These are phyloP conservation scores for Melanotaenia parkinsoni DNA, from an alignment of 2,797 vertebrate species.

Conservation along the genomic window DNA sequence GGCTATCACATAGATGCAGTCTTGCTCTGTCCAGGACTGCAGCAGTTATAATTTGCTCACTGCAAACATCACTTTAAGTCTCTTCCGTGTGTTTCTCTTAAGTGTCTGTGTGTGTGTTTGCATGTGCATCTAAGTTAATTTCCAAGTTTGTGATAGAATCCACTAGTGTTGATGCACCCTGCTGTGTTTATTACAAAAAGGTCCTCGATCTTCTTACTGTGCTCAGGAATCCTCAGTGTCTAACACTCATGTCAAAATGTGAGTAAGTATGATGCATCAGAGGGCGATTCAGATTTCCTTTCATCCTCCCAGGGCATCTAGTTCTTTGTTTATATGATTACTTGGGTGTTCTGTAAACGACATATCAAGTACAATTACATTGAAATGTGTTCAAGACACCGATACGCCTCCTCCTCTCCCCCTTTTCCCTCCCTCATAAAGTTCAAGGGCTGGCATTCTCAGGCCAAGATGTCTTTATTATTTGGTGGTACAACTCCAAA, in stretches of 20 bases:
- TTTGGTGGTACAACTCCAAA: slow-evolving; percentile 49
- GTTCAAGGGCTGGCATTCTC: slow-evolving; percentile 77
- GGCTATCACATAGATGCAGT: slow-evolving; percentile 41
- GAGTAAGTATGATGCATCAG: slow-evolving; percentile 77
- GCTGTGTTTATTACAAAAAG: slow-evolving; percentile 69
- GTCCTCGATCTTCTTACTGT: slow-evolving; percentile 55
- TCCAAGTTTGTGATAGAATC: slow-evolving; percentile 61
- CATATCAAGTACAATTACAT: slow-evolving; percentile 84
- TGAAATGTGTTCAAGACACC: slow-evolving; percentile 80
- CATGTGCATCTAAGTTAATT: slow-evolving; percentile 40
- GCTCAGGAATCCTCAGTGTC: slow-evolving; percentile 55
- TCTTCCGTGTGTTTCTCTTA: slow-evolving; percentile 64
- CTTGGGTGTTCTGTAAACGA: slow-evolving; percentile 83
- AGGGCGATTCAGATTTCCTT: slow-evolving; percentile 75
- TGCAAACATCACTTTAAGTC: slow-evolving; percentile 66
- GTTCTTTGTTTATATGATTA: slow-evolving; percentile 83
- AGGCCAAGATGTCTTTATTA: slow-evolving; percentile 66
- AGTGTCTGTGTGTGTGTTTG: neutral
- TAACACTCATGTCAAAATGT: slow-evolving; percentile 62
- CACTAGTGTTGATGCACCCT: slow-evolving; percentile 43
- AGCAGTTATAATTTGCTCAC: slow-evolving; percentile 60
- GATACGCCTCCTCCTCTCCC: slow-evolving; percentile 32
- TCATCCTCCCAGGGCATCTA: slow-evolving; percentile 77
- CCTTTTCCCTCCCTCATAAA: slow-evolving; percentile 61
- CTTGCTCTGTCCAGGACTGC: slow-evolving; percentile 30